Base-by-base conservation (phyloP, 1,140 invertebrate species). In the Tachypleus tridentatus region DNA sequence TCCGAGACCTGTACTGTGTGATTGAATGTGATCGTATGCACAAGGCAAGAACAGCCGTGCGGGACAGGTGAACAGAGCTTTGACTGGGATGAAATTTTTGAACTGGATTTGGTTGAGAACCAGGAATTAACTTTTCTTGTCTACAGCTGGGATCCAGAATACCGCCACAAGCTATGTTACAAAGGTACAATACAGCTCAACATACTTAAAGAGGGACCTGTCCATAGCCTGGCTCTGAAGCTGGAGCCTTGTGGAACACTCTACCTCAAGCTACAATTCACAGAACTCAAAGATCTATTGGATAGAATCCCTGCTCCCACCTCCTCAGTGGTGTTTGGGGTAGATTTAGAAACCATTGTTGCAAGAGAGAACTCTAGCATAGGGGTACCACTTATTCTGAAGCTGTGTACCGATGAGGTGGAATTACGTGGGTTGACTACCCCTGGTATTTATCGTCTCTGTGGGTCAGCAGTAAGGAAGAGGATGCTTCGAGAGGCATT, bases 11-110 rank as follows among this genome's bases (percentile, higher is more conserved):
- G 11, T 99, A 99, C 75, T 98, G 94, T 75, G 95, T 98, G 3
- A 81, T 99, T 53, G 94, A 98, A 76, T 93, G 93, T 73, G 96
- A 99, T 78, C 85, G 94, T 67, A 87, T 97, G 6, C 96, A 98
- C 79, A 97, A 98, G 81, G 96, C 96, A 4, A 78, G 96, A 49
- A 98, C 97, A 4, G 94, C 97, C 64, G 93, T 97, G n/a, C 83
- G 94, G n/a, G 59, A 96, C 92, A 6, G 95, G 95, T 47, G 95
- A 98, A 75, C 83, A 97, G 7, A 93, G 96, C 75, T 99, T 98
- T 76, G 94, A 98, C 77, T 99, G 97, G 97, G 93, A 98, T 73
- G 97, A 99, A 79, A 93, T 92, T 48, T 99, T 99, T 73, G 96
- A 99, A 77, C 80, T 99, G 67, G 96, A 99, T 74, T 79, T 99